Evolutionary conservation across 1,140 invertebrate genomes (phyloP).

Genomic region (Maconellicoccus hirsutus): DNA sequence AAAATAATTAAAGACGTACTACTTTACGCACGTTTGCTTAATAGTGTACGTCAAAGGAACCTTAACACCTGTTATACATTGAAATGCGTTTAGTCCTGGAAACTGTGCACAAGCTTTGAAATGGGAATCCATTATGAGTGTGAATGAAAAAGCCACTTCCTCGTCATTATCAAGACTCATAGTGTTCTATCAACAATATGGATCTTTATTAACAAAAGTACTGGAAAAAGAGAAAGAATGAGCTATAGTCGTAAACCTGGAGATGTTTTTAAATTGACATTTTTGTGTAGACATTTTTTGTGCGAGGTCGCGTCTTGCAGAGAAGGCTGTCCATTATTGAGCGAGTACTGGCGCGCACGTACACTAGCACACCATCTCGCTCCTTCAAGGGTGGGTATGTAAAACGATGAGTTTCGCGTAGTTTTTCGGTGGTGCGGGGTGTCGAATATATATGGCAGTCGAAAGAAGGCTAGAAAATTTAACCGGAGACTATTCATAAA

Average conservation of each 20-base stretch:
- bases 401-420: background rate
- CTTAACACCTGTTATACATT: conserved; percentile 2
- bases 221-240: background rate
- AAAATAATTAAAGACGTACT: background rate
- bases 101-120: background rate
- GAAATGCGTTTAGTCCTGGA: conserved; percentile 1
- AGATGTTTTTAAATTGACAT: conserved; percentile 22
- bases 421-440: background rate
- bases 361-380: background rate
- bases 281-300: conserved; percentile 19
- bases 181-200: conserved; percentile 14
- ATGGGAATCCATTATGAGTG: conserved; percentile 12
- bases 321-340: conserved; percentile 3
- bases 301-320: background rate
- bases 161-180: conserved; percentile 11
- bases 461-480: background rate
- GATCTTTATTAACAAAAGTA: conserved; percentile 14
- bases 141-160: conserved; percentile 22
- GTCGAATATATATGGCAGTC: background rate
- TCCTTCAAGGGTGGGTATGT: background rate
- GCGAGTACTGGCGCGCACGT: background rate
- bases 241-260: background rate
- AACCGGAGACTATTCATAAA: conserved; percentile 11
- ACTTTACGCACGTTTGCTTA: background rate
- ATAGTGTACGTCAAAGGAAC: background rate